Evolutionary conservation across 2,797 vertebrate species (phyloP), one percentile per base, ranked within the genome.

Genomic region (Chiroxiphia lanceolata): DNA sequence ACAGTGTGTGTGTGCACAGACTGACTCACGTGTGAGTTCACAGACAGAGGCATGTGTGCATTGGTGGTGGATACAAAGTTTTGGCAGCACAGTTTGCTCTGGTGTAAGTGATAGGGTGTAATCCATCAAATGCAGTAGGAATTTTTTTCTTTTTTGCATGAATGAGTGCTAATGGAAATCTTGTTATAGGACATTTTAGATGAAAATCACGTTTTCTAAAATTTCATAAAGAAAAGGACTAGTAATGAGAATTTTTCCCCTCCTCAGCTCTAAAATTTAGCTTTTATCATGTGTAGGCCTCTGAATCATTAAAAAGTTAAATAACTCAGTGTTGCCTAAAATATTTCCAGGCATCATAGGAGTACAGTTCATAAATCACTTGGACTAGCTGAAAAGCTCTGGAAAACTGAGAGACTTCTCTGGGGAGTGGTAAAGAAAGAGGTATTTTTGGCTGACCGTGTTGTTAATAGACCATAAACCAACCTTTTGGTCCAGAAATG

Each of bases 1-100:
- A 31, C 57, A 29, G 44, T 29, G 7, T 71, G 7, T 29, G 7
- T 59, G 38, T 29, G 15, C 60, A 34, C 48, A 61, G 69, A 15
- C 11, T 70, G 0, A n/a, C 11, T 56, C 17, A 10, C 9, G 34
- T n/a, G n/a, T n/a, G n/a, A n/a, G n/a, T n/a, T n/a, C n/a, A n/a
- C n/a, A 76, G 25, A 50, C 2, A 12, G 14, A 10, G 22, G 3
- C 17, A 10, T 17, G 4, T 38, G 7, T 42, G 10, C 11, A 1
- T 21, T 65, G 33, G 26, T 60, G 36, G 10, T 72, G 36, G n/a
- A 25, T 54, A 7, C 11, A 57, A 42, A 80, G 36, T 48, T 85
- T 67, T 78, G 70, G 45, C 20, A 74, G 65, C 29, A 9, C 11
- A 34, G 9, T 70, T 74, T 67, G 56, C 26, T 57, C 26, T 15